Base-by-base conservation (phyloP, 1,140 invertebrate genomes). In the Cyphomyrmex costatus region DNA sequence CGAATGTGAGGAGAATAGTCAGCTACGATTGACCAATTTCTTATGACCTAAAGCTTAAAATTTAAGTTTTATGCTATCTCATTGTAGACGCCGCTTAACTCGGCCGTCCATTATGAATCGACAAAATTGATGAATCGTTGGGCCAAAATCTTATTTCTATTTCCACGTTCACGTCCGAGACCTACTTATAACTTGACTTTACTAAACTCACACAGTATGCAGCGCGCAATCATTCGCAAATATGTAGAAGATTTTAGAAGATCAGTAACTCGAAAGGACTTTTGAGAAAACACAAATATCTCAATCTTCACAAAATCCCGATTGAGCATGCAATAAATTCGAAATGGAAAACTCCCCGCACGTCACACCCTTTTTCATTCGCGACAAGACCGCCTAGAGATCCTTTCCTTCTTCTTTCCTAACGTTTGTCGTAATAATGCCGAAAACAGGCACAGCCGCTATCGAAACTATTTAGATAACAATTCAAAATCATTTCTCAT, bases 261-360 rank as follows among this genome's bases (percentile, higher is more conserved):
- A 16, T 6, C 30, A 30, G 16, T 51, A 49, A 78, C 24, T 49
- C 14, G 42, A 2, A n/a, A 33, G 36, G 42, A 49, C 24, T 24
- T 63, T 42, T 2, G 36, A 49, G 5, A 19, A 65, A 60, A 27
- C 16, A 14, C 33, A 42, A n/a, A 65, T 27, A 49, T 14, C n/a
- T n/a, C n/a, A 51, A 78, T 65, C 36, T 63, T 12, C 27, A 14
- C 46, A n/a, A 61, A 12, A 82, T 27, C 6, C 2, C 36, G 33
- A 7, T 10, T 36, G 36, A 70, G 33, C 12, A n/a, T 33, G 78
- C 24, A 33, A 33, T 21, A 21, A 5, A 27, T 53, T 56, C 7
- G 16, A 80, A 19, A 12, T 49, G 46, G 78, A 84, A 88, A 88
- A 88, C 86, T 88, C 79, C 86, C 49, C 65, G n/a, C 30, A 63